phyloP scores from a whole-genome alignment of 2,888 invertebrate genomes.

The Acronicta alni region DNA sequence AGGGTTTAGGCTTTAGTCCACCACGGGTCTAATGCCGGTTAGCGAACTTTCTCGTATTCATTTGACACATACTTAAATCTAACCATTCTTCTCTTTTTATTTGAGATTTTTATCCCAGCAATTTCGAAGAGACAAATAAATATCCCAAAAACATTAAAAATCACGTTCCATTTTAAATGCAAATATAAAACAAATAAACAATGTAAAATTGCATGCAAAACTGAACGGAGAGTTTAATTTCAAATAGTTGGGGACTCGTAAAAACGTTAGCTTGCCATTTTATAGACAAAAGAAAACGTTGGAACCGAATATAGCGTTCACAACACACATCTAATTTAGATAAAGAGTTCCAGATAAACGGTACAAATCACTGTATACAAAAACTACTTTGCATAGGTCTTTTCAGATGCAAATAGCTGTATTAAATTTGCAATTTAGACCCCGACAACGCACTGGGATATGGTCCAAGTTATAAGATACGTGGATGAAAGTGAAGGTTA shows the following conservation, averaged over 20 bases:
- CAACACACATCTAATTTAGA: slow-evolving; percentile 82
- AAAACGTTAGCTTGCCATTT: slow-evolving; percentile 56
- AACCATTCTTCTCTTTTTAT: too few species aligned
- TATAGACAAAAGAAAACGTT: slow-evolving; percentile 63
- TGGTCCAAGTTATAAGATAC: slow-evolving; percentile 59
- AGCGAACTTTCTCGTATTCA: too few species aligned
- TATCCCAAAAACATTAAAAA: slow-evolving; percentile 37
- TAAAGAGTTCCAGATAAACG: slow-evolving; percentile 81
- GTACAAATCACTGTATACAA: slow-evolving; percentile 85
- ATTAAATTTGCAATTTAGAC: slow-evolving; percentile 88
- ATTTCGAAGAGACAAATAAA: slow-evolving; percentile 24
- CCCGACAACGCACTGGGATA: slow-evolving; percentile 72
- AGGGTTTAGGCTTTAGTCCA: too few species aligned
- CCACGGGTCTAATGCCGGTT: too few species aligned
- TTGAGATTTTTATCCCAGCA: neutral
- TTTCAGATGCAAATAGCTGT: slow-evolving; percentile 88
- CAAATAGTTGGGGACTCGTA: slow-evolving; percentile 40
- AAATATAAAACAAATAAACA: slow-evolving; percentile 41
- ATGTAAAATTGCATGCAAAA: slow-evolving; percentile 28
- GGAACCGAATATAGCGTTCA: slow-evolving; percentile 59
- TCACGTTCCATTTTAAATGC: slow-evolving; percentile 39
- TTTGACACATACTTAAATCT: too few species aligned
- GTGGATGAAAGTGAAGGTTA: neutral
- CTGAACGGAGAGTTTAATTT: slow-evolving; percentile 38
- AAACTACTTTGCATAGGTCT: slow-evolving; percentile 80